Evolutionary conservation across 1,140 invertebrate genomes (phyloP).

Genomic region (Saxidomus purpurata): DNA sequence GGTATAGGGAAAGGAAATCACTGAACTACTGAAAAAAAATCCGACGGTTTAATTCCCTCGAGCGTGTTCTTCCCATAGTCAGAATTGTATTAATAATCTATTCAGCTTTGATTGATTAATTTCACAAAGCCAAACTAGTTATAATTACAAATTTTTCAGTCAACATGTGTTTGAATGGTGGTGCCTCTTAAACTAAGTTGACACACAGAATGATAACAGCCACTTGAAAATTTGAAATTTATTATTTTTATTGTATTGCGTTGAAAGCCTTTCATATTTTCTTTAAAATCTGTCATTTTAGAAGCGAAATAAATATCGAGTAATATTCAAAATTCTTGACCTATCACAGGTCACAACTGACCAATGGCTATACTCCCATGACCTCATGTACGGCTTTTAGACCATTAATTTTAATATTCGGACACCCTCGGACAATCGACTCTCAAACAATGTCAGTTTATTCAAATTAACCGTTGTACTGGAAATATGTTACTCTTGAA

Average conservation of each 20-base stretch:
- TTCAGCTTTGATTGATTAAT: constrained; percentile 6
- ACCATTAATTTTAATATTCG: constrained; percentile 17
- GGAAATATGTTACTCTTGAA: no score
- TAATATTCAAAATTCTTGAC: constrained; percentile 41
- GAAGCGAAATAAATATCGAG: neutral
- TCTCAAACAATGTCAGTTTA: neutral
- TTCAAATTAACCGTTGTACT: neutral
- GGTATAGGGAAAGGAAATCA: no score
- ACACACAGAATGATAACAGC: constrained; percentile 5
- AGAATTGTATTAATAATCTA: no score
- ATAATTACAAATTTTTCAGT: constrained; percentile 1
- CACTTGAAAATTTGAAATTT: constrained; percentile 27
- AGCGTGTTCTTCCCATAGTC: no score
- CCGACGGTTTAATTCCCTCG: no score
- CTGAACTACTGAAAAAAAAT: no score
- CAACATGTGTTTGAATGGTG: neutral
- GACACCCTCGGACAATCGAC: neutral
- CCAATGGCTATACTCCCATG: constrained; percentile 25
- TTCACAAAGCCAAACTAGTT: neutral
- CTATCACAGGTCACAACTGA: constrained; percentile 17
- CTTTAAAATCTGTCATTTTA: constrained; percentile 26
- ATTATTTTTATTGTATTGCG: constrained; percentile 24
- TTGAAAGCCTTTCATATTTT: constrained; percentile 35
- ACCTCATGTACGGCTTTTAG: constrained; percentile 14
- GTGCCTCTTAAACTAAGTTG: neutral